phyloP scores from a whole-genome alignment of 2,113 vertebrate genomes.

The Pionites leucogaster region DNA sequence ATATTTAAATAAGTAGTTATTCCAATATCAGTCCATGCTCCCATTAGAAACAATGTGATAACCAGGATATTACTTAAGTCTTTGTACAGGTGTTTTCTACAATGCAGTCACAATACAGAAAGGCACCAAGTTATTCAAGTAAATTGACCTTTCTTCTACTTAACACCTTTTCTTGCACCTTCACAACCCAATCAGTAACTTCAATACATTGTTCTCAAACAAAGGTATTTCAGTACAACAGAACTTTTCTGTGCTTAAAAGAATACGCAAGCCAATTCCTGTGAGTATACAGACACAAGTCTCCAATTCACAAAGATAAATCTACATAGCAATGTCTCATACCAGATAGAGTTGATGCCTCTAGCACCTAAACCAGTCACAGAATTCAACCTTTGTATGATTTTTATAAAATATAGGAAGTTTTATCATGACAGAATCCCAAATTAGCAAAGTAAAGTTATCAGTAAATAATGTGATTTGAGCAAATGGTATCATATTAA shows the following conservation, averaged over 20 bases:
- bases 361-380: not conserved
- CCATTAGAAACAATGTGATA: not conserved
- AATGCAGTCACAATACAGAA: constrained; percentile 9
- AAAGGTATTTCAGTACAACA: not conserved
- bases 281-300: not conserved
- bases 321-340: not conserved
- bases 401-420: not conserved
- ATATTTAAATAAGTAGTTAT: not conserved
- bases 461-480: not conserved
- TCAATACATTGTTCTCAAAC: not conserved
- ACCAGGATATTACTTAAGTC: not conserved
- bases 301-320: not conserved
- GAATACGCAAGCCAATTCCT: not conserved
- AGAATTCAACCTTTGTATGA: not conserved
- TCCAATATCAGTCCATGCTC: not conserved
- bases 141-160: constrained; percentile 1
- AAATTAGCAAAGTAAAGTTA: not conserved
- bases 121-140: constrained; percentile 62
- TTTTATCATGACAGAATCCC: not conserved
- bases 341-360: not conserved
- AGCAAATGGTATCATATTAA: not conserved
- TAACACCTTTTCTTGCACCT: not conserved
- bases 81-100: constrained; percentile 17
- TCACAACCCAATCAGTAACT: not conserved
- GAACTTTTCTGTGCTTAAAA: not conserved